Conservation (phyloP, 2,113 vertebrate genomes). For the Alethe castanea region DNA sequence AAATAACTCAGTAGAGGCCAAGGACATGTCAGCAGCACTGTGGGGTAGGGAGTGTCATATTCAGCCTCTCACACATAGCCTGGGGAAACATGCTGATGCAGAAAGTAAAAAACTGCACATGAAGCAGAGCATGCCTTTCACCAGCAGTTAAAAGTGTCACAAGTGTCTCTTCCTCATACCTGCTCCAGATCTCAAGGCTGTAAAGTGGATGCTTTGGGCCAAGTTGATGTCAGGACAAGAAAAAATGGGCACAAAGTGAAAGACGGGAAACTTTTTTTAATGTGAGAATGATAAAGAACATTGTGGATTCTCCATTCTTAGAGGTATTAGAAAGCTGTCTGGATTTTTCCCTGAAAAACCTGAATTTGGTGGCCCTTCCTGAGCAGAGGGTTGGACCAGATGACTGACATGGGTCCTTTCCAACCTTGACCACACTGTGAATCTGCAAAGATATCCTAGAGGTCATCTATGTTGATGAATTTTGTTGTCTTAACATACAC, state of each 20-base stretch:
- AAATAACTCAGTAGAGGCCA: background rate
- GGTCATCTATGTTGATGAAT: background rate
- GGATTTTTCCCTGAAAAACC: background rate
- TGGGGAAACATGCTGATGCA: background rate
- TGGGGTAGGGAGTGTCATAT: background rate
- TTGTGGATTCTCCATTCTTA: background rate
- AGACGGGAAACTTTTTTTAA: background rate
- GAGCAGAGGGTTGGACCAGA: background rate
- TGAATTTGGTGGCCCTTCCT: background rate
- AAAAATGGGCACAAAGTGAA: background rate
- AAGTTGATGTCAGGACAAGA: background rate
- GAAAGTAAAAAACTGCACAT: background rate
- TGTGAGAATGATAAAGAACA: accelerated
- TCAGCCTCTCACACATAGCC: background rate
- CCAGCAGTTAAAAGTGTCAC: background rate
- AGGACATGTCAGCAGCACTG: background rate
- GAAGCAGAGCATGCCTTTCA: background rate
- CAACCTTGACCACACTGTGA: background rate
- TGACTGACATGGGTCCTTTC: background rate
- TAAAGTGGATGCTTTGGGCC: background rate
- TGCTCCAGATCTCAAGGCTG: background rate
- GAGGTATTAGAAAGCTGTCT: background rate
- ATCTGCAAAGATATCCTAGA: background rate
- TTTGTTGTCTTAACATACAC: background rate
- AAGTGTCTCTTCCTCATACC: background rate